Percentiles rank a stretch among this genome's conserved stretches.
Conservation (phyloP, 2,888 invertebrate species). For the Xanthia icteritia region DNA sequence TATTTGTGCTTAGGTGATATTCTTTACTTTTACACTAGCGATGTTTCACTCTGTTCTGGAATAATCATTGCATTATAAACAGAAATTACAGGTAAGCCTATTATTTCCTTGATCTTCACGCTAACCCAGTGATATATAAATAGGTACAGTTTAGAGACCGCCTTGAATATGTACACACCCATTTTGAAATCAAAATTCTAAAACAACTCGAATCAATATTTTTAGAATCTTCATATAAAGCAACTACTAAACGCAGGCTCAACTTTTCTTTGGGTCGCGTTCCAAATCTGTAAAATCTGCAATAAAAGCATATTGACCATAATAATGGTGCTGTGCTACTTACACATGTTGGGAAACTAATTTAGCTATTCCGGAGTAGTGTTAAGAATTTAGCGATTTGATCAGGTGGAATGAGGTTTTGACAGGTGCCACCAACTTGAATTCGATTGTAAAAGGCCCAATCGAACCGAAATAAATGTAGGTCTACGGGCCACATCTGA, state of each 20-base stretch:
- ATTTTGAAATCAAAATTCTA: conserved; percentile 28
- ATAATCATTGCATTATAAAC: conserved; percentile 30
- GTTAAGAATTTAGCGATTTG: conserved; percentile 30
- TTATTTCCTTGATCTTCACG: conserved; percentile 42
- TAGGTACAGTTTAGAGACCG: conserved; percentile 48
- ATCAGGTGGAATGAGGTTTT: conserved; percentile 61
- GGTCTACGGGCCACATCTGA: conserved; percentile 82
- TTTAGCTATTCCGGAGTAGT: conserved; percentile 20
- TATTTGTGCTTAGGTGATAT: conserved; percentile 20
- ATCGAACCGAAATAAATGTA: conserved; percentile 86
- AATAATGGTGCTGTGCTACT: conserved; percentile 19
- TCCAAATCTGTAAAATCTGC: conserved; percentile 47
- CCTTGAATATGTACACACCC: conserved; percentile 30
- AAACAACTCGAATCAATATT: conserved; percentile 40
- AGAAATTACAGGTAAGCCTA: conserved; percentile 19
- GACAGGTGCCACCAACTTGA: conserved; percentile 78
- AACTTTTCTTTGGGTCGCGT: conserved; percentile 35
- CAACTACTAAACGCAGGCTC: conserved; percentile 63
- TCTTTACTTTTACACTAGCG: background rate
- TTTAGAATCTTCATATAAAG: conserved; percentile 13
- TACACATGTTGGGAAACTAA: background rate
- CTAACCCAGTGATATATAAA: conserved; percentile 51
- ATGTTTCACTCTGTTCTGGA: conserved; percentile 22
- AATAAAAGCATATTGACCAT: conserved; percentile 35
- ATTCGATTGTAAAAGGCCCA: conserved; percentile 71